Conservation (phyloP, 2,888 invertebrate genomes). For the Notodonta dromedarius region DNA sequence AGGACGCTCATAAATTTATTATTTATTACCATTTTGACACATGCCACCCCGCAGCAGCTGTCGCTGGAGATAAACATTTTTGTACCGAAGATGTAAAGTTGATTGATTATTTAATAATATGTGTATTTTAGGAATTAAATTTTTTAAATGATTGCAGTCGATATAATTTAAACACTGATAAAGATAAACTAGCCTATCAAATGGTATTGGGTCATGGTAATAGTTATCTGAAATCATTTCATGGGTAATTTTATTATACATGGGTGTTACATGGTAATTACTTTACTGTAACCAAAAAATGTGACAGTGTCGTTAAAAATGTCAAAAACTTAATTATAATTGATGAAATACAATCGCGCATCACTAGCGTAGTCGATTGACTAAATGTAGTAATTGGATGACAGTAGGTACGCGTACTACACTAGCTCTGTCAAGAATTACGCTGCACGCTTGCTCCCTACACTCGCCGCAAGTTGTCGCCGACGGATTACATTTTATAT, state of each 20-base stretch:
- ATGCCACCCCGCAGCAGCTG: neutral
- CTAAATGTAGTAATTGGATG: no score
- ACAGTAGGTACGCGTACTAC: no score
- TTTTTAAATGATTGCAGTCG: constrained; percentile 9
- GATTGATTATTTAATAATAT: constrained; percentile 13
- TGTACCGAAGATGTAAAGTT: constrained; percentile 6
- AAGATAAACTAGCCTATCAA: constrained; percentile 11
- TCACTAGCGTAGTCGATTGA: no score
- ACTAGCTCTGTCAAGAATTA: no score
- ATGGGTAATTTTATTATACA: neutral
- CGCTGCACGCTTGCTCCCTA: no score
- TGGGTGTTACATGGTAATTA: neutral
- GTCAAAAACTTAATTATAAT: neutral
- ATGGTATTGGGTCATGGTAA: constrained; percentile 7
- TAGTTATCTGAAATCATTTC: neutral
- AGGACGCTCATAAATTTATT: constrained; percentile 16
- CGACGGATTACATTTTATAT: no score
- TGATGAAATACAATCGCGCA: no score
- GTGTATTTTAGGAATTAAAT: neutral
- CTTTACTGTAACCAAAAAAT: neutral
- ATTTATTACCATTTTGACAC: constrained; percentile 15
- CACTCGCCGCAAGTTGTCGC: no score
- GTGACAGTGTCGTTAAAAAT: neutral
- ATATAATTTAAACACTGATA: constrained; percentile 17
- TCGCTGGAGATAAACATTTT: neutral